Conservation (phyloP, 2,113 vertebrate species). For the Hyperopisus bebe region DNA sequence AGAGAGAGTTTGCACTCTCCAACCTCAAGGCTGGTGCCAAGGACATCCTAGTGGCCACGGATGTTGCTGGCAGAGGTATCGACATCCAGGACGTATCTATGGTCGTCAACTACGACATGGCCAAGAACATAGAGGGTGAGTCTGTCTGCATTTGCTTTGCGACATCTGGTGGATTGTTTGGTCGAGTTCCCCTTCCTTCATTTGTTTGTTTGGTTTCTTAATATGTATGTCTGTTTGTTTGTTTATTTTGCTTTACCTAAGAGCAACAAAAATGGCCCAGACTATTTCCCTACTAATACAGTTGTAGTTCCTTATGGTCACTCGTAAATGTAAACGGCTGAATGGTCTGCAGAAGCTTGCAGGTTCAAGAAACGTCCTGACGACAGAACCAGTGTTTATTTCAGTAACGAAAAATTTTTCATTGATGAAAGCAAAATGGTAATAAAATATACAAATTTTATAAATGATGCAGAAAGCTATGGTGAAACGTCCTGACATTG, state of each 20-base stretch:
- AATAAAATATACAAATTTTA: background rate
- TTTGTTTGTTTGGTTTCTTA: background rate
- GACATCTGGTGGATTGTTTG: background rate
- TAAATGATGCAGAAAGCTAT: background rate
- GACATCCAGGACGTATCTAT: conserved; percentile 98
- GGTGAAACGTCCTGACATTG: background rate
- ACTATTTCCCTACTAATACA: background rate
- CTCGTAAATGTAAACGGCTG: background rate
- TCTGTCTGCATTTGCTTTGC: background rate
- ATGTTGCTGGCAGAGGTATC: conserved; percentile 93
- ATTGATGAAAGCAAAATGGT: background rate
- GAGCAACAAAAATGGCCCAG: background rate
- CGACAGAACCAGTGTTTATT: background rate
- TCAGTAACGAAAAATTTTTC: background rate
- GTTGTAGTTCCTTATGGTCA: background rate
- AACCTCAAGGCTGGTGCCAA: conserved; percentile 96
- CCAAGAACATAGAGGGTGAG: conserved; percentile 96
- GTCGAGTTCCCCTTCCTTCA: background rate
- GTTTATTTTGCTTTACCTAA: background rate
- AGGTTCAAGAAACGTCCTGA: background rate
- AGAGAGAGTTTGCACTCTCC: conserved; percentile 93
- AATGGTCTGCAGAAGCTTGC: background rate
- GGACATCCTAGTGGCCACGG: conserved; percentile 96
- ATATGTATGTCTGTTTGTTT: background rate
- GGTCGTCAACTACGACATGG: conserved; percentile 98